Evolutionary conservation across 2,888 invertebrate species (phyloP).

Genomic region (Drosophila buzzatii): DNA sequence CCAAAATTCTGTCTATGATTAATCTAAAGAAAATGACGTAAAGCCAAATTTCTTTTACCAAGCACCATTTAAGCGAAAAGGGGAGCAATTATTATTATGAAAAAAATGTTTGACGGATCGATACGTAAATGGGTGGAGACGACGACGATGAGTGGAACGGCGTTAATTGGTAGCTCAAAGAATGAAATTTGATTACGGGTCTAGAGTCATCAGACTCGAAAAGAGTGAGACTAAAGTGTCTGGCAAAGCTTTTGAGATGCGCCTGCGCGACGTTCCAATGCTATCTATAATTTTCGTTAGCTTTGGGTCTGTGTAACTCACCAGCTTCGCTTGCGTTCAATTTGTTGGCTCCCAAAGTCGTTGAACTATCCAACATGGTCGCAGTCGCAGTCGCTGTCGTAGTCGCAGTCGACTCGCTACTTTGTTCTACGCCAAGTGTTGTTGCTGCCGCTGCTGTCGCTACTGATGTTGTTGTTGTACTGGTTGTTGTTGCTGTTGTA

Average conservation of each 20-base stretch:
- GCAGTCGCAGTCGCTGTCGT: constrained; percentile 28
- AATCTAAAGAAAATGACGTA: constrained; percentile 58
- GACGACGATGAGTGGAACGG: constrained; percentile 31
- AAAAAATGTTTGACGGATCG: constrained; percentile 61
- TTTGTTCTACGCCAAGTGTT: constrained; percentile 71
- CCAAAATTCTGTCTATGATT: constrained; percentile 61
- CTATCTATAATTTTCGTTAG: constrained; percentile 70
- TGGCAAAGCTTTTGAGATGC: constrained; percentile 52
- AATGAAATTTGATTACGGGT: constrained; percentile 65
- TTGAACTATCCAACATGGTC: constrained; percentile 67
- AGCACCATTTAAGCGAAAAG: constrained; percentile 71
- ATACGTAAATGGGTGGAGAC: constrained; percentile 59
- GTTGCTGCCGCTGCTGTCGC: constrained; percentile 39
- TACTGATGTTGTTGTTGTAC: constrained; percentile 22
- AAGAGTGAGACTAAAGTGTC: constrained; percentile 69
- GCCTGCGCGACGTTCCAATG: constrained; percentile 39
- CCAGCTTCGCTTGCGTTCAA: constrained; percentile 73
- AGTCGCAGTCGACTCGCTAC: constrained; percentile 44
- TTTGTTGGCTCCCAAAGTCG: constrained; percentile 67
- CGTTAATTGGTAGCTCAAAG: constrained; percentile 74
- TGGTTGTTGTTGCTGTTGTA: constrained; percentile 25
- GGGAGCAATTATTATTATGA: constrained; percentile 58
- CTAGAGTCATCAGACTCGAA: constrained; percentile 22
- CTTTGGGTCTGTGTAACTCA: constrained; percentile 57
- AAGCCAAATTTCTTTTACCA: constrained; percentile 47